Conservation (phyloP, 1,140 invertebrate species). For the Sesamia nonagrioides region DNA sequence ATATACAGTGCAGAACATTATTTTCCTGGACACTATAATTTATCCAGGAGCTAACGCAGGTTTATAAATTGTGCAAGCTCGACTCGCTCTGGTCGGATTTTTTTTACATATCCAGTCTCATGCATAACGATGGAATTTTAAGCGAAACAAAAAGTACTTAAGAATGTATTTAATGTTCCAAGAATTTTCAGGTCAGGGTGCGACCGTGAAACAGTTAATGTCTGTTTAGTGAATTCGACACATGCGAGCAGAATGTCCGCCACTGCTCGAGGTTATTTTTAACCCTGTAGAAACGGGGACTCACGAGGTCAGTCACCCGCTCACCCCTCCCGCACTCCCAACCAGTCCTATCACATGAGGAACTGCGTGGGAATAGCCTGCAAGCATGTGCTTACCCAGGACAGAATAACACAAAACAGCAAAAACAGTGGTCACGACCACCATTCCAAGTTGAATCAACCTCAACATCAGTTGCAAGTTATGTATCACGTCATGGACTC, state of each 20-base stretch:
- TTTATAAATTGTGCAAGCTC: too few species aligned
- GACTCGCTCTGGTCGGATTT: too few species aligned
- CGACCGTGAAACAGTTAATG: slow-evolving; percentile 86
- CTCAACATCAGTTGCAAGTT: too few species aligned
- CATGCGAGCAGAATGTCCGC: slow-evolving; percentile 85
- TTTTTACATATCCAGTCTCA: too few species aligned
- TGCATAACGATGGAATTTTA: not conserved
- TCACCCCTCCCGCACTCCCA: slow-evolving; percentile 73
- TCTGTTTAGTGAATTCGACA: slow-evolving; percentile 86
- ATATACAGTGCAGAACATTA: too few species aligned
- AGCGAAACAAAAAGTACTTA: not conserved
- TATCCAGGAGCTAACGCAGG: too few species aligned
- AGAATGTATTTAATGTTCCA: slow-evolving; percentile 58
- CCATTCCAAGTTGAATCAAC: slow-evolving; percentile 43
- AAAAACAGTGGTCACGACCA: slow-evolving; percentile 61
- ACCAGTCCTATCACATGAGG: slow-evolving; percentile 83
- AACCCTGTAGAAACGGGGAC: slow-evolving; percentile 83
- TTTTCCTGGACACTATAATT: too few species aligned
- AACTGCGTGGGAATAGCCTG: slow-evolving; percentile 84
- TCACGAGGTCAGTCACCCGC: slow-evolving; percentile 84
- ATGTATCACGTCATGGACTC: too few species aligned
- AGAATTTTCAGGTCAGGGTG: slow-evolving; percentile 82
- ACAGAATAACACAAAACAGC: slow-evolving; percentile 61
- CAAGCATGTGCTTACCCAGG: slow-evolving; percentile 65
- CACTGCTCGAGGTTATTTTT: slow-evolving; percentile 84